Evolutionary conservation across 1,140 invertebrate genomes (phyloP).

Genomic region (Drosophila truncata): DNA sequence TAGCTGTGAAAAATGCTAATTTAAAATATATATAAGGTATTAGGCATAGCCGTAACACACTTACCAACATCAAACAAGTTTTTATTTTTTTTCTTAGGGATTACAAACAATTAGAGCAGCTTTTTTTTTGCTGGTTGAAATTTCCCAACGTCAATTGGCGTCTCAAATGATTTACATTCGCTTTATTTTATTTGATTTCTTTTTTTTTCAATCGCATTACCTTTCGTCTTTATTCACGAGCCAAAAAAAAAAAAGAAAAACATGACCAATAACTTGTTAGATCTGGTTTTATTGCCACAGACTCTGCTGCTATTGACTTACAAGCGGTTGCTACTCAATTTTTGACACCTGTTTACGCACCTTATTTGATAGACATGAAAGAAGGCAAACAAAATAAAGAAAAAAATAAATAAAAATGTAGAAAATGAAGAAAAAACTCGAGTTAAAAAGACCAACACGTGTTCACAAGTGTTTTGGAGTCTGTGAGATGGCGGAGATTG

Average conservation of each 20-base stretch:
- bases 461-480: conserved; percentile 35
- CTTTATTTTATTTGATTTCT: conserved; percentile 24
- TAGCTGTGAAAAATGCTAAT: background rate
- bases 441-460: conserved; percentile 35
- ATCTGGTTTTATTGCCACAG: conserved; percentile 40
- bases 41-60: background rate
- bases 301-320: conserved; percentile 26
- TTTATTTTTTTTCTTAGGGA: conserved; percentile 20
- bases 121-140: conserved; percentile 54
- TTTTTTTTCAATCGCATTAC: conserved; percentile 11
- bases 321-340: conserved; percentile 46
- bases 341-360: conserved; percentile 78
- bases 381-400: conserved; percentile 22
- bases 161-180: conserved; percentile 48
- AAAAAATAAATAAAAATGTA: background rate
- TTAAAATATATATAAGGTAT: background rate
- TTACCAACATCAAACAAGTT: conserved; percentile 17
- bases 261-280: conserved; percentile 39
- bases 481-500: conserved; percentile 7
- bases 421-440: background rate
- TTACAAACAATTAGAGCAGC: conserved; percentile 76
- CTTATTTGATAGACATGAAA: conserved; percentile 47
- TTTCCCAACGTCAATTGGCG: conserved; percentile 49
- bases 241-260: conserved; percentile 14
- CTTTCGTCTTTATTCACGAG: conserved; percentile 16